Base-by-base conservation (phyloP, 92 coral and sea anemone species). In the Umimayanthus kanabou region DNA sequence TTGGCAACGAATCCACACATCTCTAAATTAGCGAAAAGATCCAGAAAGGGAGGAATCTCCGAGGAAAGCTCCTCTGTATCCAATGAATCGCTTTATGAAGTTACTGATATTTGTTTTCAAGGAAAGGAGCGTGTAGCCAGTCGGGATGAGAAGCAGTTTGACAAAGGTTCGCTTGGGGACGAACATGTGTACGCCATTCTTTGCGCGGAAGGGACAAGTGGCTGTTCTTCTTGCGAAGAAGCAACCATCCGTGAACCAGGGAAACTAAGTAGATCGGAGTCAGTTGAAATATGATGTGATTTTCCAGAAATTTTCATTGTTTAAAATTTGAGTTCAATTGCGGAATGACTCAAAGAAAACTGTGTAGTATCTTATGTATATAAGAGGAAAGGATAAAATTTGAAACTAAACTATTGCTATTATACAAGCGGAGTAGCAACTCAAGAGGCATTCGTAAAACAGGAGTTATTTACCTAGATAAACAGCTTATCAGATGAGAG, bases 51-150 rank as follows among this genome's bases (percentile, higher is more conserved):
- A 15, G 76, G 76, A 26, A 72, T 72, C 40, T 37, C 39, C 10
- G 76, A 72, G 4, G 76, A 72, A 28, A 72, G 39, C 2, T 72
- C 40, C 13, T 28, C 76, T 2, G 76, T 37, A 0, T 72, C 76
- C 76, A 72, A 16, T 29, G 76, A 72, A 14, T 72, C 76, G 30
- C 76, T 72, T 11, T 72, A 72, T 37, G 39, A 72, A 72, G 76
- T 72, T 28, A 37, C 42, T 15, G 76, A 72, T 37, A 72, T 72
- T 72, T 72, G 76, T 18, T 72, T 72, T 72, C 39, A 72, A 28
- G 76, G 42, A 1, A 72, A 10, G 30, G 40, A 72, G 40, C 40
- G 40, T 11, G 14, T 4, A 72, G 42, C 76, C 42, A 20, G 69
- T 61, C 69, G 69, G 26, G n/a, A 16, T 61, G 26, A 61, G 26